phyloP scores from a whole-genome alignment of 2,888 invertebrate species.

The Dynastes maya region DNA sequence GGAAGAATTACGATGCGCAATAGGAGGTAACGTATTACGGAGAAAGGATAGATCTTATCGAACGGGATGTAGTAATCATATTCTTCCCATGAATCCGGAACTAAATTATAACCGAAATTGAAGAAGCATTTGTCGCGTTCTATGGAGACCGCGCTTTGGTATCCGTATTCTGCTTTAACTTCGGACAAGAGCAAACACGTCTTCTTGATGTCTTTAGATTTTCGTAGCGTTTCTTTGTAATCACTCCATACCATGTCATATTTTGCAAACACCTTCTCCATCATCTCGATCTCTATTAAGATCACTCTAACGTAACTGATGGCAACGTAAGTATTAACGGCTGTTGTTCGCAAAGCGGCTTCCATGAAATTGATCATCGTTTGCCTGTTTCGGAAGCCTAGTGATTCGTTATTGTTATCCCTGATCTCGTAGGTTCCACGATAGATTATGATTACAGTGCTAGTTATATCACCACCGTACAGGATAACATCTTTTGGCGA shows the following conservation, averaged over 20 bases:
- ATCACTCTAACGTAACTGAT: constrained; percentile 28
- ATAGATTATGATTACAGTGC: constrained; percentile 35
- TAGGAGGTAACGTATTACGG: constrained; percentile 52
- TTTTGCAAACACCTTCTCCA: constrained; percentile 29
- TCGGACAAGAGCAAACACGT: constrained; percentile 16
- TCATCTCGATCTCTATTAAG: constrained; percentile 20
- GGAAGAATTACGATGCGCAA: constrained; percentile 54
- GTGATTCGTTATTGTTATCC: not conserved
- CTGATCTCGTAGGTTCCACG: constrained; percentile 31
- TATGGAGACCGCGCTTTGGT: not conserved
- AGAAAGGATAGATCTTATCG: constrained; percentile 52
- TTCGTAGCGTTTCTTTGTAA: constrained; percentile 24
- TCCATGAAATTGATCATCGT: constrained; percentile 33
- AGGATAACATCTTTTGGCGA: constrained; percentile 51
- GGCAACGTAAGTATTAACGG: constrained; percentile 44
- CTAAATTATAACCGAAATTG: constrained; percentile 49
- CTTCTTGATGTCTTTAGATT: constrained; percentile 17
- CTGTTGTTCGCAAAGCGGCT: constrained; percentile 11
- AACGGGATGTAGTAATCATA: constrained; percentile 57
- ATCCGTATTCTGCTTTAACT: not conserved
- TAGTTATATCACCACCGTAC: constrained; percentile 48
- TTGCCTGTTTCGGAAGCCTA: constrained; percentile 11
- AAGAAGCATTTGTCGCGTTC: not conserved
- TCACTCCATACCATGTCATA: constrained; percentile 11
- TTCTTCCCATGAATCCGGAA: constrained; percentile 53